These are phyloP conservation scores for Myripristis murdjan DNA, from an alignment of 2,797 vertebrate species.

Conservation along the genomic window DNA sequence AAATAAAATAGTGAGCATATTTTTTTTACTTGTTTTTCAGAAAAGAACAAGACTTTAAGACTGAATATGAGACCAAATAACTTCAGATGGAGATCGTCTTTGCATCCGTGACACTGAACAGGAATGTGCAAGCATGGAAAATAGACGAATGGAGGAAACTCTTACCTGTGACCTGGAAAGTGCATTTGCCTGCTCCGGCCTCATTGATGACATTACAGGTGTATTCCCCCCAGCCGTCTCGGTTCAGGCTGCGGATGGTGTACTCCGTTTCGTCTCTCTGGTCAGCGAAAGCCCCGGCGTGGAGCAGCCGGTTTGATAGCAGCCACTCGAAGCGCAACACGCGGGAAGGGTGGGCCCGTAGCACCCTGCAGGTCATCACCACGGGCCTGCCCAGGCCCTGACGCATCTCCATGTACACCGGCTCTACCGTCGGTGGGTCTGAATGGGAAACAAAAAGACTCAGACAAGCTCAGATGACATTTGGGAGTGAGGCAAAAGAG, in stretches of 20 bases:
- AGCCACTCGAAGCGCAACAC: constrained; percentile 97
- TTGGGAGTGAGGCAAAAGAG: constrained; percentile 18
- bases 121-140: too few relatives aligned
- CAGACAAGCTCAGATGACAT: constrained; percentile 30
- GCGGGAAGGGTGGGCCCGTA: constrained; percentile 93
- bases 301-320: constrained; percentile 91
- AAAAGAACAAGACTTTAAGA: too few relatives aligned
- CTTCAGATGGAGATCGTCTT: too few relatives aligned
- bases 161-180: constrained; percentile 95
- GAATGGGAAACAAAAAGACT: constrained; percentile 39
- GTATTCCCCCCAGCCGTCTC: constrained; percentile 94
- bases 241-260: constrained; percentile 90
- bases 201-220: constrained; percentile 98
- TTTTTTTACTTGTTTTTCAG: too few relatives aligned
- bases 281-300: constrained; percentile 92
- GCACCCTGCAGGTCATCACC: constrained; percentile 94
- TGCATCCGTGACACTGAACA: too few relatives aligned
- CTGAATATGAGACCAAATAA: too few relatives aligned
- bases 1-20: neutral
- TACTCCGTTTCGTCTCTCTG: constrained; percentile 93
- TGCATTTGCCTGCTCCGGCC: constrained; percentile 94
- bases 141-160: neutral
- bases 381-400: constrained; percentile 93
- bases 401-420: constrained; percentile 92
- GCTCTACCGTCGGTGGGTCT: constrained; percentile 97